Evolutionary conservation across 2,888 invertebrate genomes (phyloP).

Genomic region (Amiota communis): DNA sequence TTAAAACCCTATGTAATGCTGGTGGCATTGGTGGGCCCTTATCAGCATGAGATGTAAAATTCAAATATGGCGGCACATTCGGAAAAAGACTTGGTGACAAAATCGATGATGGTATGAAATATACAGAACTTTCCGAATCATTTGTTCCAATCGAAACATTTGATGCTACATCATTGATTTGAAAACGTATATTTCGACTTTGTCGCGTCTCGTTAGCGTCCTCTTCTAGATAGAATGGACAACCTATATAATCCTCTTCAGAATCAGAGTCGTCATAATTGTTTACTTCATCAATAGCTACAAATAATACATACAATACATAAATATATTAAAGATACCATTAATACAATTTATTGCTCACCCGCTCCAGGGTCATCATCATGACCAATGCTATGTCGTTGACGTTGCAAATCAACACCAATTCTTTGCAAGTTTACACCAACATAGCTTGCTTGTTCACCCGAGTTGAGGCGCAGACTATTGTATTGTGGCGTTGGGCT

Average conservation of each 20-base stretch:
- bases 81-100: slow-evolving; percentile 80
- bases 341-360: slow-evolving; percentile 32
- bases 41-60: slow-evolving; percentile 81
- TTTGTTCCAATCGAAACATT: slow-evolving; percentile 51
- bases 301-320: neutral
- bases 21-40: slow-evolving; percentile 78
- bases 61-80: slow-evolving; percentile 84
- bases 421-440: slow-evolving; percentile 59
- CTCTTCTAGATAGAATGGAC: slow-evolving; percentile 63
- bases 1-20: slow-evolving; percentile 84
- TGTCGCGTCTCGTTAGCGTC: slow-evolving; percentile 60
- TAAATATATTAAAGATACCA: slow-evolving; percentile 4
- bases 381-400: slow-evolving; percentile 34
- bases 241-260: slow-evolving; percentile 68
- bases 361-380: slow-evolving; percentile 69
- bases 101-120: slow-evolving; percentile 66
- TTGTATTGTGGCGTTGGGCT: slow-evolving; percentile 35
- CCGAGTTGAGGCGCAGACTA: slow-evolving; percentile 42
- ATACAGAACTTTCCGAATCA: slow-evolving; percentile 53
- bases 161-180: slow-evolving; percentile 42
- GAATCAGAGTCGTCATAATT: slow-evolving; percentile 69
- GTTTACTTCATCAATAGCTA: slow-evolving; percentile 69
- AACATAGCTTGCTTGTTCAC: slow-evolving; percentile 52
- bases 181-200: slow-evolving; percentile 60
- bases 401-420: slow-evolving; percentile 35